Evolutionary conservation across 2,113 vertebrate species (phyloP).

Genomic region (Chiloscyllium plagiosum): DNA sequence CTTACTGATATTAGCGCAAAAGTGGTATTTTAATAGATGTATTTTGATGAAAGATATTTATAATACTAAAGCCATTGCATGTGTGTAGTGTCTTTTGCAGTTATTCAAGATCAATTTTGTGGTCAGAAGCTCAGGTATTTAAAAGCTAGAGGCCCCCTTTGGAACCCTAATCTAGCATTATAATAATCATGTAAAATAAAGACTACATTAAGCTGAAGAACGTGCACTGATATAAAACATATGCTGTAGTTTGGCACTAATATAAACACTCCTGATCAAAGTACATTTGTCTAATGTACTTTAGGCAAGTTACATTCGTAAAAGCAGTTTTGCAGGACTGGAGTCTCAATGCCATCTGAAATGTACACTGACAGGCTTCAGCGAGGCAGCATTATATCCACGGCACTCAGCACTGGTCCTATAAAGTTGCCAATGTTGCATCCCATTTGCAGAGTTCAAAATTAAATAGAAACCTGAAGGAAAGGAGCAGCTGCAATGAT

Average conservation of each 20-base stretch:
- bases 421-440: neutral
- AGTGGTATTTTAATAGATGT: neutral
- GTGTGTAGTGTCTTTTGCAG: neutral
- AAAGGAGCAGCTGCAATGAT: neutral
- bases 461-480: neutral
- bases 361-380: neutral
- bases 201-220: neutral
- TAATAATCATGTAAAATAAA: neutral
- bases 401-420: neutral
- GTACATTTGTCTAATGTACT: neutral
- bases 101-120: neutral
- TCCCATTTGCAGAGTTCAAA: neutral
- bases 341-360: neutral
- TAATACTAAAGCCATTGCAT: too few relatives aligned
- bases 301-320: neutral
- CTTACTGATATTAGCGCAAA: neutral
- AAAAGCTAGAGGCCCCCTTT: neutral
- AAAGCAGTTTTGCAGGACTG: neutral
- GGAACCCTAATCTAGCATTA: neutral
- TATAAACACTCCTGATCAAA: neutral
- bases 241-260: neutral
- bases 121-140: neutral
- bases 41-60: neutral
- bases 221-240: neutral
- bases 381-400: neutral